Evolutionary conservation across 2,888 invertebrate species (phyloP), one percentile per base, ranked within the genome.

Genomic region (Alentia gelatinosa): DNA sequence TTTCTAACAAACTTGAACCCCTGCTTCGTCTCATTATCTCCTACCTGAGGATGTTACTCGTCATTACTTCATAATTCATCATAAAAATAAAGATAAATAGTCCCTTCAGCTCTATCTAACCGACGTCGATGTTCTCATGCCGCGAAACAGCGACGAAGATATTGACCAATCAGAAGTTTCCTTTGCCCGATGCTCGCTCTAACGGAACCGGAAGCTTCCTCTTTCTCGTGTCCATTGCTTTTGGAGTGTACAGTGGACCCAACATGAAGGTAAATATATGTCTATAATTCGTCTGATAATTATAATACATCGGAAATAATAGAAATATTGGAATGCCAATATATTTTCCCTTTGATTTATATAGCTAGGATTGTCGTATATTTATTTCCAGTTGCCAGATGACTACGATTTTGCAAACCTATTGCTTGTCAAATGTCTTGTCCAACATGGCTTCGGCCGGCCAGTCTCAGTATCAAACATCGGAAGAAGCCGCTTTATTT

Each of bases 191-290:
- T n/a, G 37, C 15, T 39, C 63, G 74, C 7, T 68, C 89, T 4
- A 40, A 39, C 47, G 40, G 89, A 39, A 89, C 89, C 39, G 74
- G 68, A 89, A 68, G 30, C 89, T 35, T 30, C 47, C 90, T 90
- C 84, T 90, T 90, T 90, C 40, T 84, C 84, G 56, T 84, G 90
- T 84, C 84, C 90, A 84, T 56, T 39, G 63, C 79, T 30, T n/a
- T n/a, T 26, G 37, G 63, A 40, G 23, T 40, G 30, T n/a, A 50
- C 37, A 33, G 56, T 84, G 90, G 84, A 26, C 50, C 90, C 47
- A 84, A 83, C 83, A 90, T 90, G 90, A 90, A 90, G 90, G 90
- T 90, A 90, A 90, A 84, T 40, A 56, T 68, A 19, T n/a, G 23
- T n/a, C n/a, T 26, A 84, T 84, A 90, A 56, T 23, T 90, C 33